These are phyloP conservation scores for Peromyscus attwateri DNA, from an alignment of 2,797 vertebrate species.

Conservation along the genomic window DNA sequence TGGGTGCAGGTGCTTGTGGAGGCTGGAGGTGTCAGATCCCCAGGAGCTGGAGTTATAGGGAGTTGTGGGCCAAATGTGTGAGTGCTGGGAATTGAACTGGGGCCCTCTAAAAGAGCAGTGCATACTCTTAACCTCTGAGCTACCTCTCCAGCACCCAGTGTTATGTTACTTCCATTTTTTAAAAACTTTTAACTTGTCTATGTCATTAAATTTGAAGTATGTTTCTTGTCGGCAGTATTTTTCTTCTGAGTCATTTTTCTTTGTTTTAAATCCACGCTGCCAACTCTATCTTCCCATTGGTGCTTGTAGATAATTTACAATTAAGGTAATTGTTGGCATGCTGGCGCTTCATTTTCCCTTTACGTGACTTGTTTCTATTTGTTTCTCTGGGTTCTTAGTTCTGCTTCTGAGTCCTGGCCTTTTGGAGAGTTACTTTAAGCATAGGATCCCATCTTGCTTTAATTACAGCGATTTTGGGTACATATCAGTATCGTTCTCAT, in stretches of 20 bases:
- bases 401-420: background rate
- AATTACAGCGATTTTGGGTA: background rate
- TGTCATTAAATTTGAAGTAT: background rate
- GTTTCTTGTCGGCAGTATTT: background rate
- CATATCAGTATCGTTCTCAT: accelerated
- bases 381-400: background rate
- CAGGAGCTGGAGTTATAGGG: background rate
- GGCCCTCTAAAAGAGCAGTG: background rate
- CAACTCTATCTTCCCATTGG: background rate
- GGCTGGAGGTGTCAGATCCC: background rate
- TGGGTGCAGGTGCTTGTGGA: background rate
- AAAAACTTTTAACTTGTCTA: background rate
- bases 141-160: background rate
- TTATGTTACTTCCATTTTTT: background rate
- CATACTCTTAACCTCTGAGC: background rate
- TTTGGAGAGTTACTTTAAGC: background rate
- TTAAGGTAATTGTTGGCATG: background rate
- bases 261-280: background rate
- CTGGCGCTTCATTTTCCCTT: background rate
- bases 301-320: background rate
- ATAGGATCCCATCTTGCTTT: background rate
- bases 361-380: background rate
- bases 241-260: background rate
- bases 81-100: background rate
- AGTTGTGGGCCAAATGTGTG: background rate